These are phyloP conservation scores for Eupeodes corollae DNA, from an alignment of 1,140 invertebrate genomes.

Conservation along the genomic window DNA sequence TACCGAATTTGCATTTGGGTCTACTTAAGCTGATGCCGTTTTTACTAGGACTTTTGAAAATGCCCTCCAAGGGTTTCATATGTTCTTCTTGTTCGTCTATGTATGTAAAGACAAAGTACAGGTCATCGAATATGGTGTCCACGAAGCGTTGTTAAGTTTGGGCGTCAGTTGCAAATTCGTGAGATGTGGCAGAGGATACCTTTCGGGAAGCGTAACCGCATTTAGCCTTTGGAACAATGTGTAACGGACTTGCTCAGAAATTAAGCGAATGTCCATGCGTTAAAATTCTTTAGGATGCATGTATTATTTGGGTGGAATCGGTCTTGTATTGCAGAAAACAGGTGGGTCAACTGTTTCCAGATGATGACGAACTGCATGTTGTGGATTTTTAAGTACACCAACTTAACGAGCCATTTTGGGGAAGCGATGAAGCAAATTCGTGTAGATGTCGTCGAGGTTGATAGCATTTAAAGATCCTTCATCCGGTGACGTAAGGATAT, in stretches of 20 bases:
- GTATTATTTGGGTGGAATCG: slow-evolving; percentile 20
- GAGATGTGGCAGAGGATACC: too few relatives aligned
- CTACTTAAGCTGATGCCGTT: too few relatives aligned
- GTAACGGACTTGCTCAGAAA: slow-evolving; percentile 35
- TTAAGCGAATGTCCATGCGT: slow-evolving; percentile 26
- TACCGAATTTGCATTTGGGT: slow-evolving; percentile 25
- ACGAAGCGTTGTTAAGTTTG: slow-evolving; percentile 13
- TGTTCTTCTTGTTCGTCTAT: slow-evolving; percentile 20
- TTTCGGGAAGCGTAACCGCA: slow-evolving; percentile 22
- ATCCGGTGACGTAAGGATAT: too few relatives aligned
- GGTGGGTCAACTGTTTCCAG: slow-evolving; percentile 24
- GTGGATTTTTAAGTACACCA: too few relatives aligned
- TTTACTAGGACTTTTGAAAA: slow-evolving; percentile 15
- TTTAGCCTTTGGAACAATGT: slow-evolving; percentile 39
- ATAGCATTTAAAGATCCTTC: too few relatives aligned
- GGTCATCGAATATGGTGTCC: too few relatives aligned
- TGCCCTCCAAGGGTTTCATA: slow-evolving; percentile 11
- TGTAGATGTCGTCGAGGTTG: too few relatives aligned
- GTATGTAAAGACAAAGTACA: slow-evolving; percentile 27
- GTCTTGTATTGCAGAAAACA: slow-evolving; percentile 16
- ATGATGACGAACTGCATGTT: too few relatives aligned
- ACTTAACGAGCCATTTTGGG: too few relatives aligned
- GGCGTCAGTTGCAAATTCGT: slow-evolving; percentile 13
- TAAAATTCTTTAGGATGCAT: slow-evolving; percentile 12
- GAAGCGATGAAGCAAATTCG: too few relatives aligned